Percentiles rank a stretch among this genome's conserved stretches.
phyloP scores from a whole-genome alignment of 2,113 vertebrate genomes.

The Anarhynchus alexandrinus region DNA sequence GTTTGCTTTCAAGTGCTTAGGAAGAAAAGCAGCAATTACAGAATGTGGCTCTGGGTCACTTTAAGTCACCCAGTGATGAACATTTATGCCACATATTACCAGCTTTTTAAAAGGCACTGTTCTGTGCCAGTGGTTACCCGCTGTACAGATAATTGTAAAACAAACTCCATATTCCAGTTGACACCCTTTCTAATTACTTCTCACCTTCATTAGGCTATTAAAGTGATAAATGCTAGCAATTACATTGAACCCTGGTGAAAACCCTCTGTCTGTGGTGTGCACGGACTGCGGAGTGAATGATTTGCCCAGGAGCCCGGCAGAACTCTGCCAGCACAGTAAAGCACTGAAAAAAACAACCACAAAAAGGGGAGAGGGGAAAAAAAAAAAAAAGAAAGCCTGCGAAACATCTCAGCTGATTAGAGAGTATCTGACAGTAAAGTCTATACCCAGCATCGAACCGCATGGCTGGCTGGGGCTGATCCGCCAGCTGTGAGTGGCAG shows the following conservation, averaged over 20 bases:
- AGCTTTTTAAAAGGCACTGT: conserved; percentile 67
- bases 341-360: neutral
- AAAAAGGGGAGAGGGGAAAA: neutral
- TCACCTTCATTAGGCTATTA: conserved; percentile 80
- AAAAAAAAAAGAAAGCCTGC: neutral
- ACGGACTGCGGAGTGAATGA: conserved; percentile 58
- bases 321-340: neutral
- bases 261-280: conserved; percentile 44
- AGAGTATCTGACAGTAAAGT: neutral
- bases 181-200: conserved; percentile 80
- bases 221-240: conserved; percentile 79
- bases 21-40: conserved; percentile 40
- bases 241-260: conserved; percentile 72
- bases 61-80: conserved; percentile 47
- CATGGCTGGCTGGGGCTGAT: neutral
- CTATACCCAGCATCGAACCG: neutral
- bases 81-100: conserved; percentile 60
- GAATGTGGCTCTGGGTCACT: conserved; percentile 18
- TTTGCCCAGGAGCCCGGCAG: conserved; percentile 6
- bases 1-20: neutral
- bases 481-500: accelerated
- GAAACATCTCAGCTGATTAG: neutral
- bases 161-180: conserved; percentile 75
- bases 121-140: conserved; percentile 58
- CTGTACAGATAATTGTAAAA: conserved; percentile 78